Base-by-base conservation (phyloP, 2,797 vertebrate species). In the Hypotaenidia philippensis region DNA sequence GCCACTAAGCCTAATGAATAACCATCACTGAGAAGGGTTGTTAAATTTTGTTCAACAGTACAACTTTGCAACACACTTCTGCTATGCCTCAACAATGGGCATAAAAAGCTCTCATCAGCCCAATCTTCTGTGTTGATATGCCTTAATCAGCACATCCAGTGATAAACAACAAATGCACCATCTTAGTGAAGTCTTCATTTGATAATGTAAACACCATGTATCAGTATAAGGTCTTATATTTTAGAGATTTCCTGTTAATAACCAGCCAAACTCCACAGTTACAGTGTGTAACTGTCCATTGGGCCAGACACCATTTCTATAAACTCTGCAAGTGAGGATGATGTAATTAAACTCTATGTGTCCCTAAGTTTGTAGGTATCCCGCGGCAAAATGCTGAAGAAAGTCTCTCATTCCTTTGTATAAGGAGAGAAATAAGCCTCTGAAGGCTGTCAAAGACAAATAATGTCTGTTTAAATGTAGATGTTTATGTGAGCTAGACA, bases 201-300 rank as follows among this genome's bases (percentile, higher is more conserved):
- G 20, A 7, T 45, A 41, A 1, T 40, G 2, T 60, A 31, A 31
- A 21, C 9, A 32, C 6, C 56, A 21, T 22, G 21, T 22, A 71
- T 56, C 11, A 45, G 11, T 13, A 49, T 27, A 40, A 0, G 0
- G 1, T 25, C 5, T 23, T 40, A 6, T 16, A 18, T 52, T 71
- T 60, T 19, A 64, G 49, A 69, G 5, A 3, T 76, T 89, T 87
- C 20, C 32, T 61, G 7, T 53, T 84, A 41, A 74, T 59, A 77
- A 52, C 8, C 3, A 50, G 7, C 18, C 21, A 10, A 5, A 50
- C 26, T 70, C 34, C 18, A 44, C 4, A 49, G 12, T n/a, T 32
- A 21, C 13, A 27, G n/a, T 25, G 19, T 5, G 5, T 45, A 44
- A 81, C 80, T 53, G 14, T 34, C 53, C 41, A 8, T 47, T 34